Evolutionary conservation across 30 jellyfish, hydroid and myxozoan species (phyloP).

Genomic region (Clytia hemisphaerica): DNA sequence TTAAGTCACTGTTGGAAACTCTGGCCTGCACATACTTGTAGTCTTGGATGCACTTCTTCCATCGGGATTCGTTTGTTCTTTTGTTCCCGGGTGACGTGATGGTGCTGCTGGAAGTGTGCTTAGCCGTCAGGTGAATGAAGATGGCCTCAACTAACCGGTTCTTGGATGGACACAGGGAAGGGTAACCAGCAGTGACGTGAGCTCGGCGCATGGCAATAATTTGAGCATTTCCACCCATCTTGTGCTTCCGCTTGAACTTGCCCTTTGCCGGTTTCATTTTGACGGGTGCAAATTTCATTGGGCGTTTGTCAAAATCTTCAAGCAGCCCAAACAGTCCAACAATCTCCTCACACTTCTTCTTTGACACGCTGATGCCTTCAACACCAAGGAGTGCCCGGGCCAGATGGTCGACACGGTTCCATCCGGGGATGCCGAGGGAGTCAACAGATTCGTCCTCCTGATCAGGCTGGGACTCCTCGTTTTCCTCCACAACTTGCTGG

Average conservation of each 20-base stretch:
- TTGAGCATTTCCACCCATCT: constrained; percentile 10
- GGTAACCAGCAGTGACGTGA: constrained; percentile 8
- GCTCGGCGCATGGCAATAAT: constrained; percentile 4
- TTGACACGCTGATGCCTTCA: constrained; percentile 12
- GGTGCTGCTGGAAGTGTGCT: too few relatives aligned
- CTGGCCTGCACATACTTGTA: too few relatives aligned
- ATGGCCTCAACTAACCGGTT: constrained; percentile 31
- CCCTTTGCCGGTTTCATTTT: constrained; percentile 11
- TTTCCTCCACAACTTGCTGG: constrained; percentile 4
- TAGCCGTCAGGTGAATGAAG: constrained; percentile 3
- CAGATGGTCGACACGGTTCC: constrained; percentile 23
- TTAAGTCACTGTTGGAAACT: too few relatives aligned
- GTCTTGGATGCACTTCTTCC: too few relatives aligned
- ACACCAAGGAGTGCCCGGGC: constrained; percentile 18
- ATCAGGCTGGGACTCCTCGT: not conserved
- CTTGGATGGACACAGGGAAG: constrained; percentile 15
- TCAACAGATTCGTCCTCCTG: constrained; percentile 12
- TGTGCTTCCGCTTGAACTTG: not conserved
- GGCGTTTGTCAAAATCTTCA: constrained; percentile 35
- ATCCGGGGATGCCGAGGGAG: constrained; percentile 24
- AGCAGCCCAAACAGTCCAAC: constrained; percentile 3
- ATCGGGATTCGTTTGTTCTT: too few relatives aligned
- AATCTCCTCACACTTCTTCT: not conserved
- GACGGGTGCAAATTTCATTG: not conserved
- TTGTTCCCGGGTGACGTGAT: too few relatives aligned